phyloP scores from a whole-genome alignment of 1,140 invertebrate genomes.

The Chironomus striatipennis region DNA sequence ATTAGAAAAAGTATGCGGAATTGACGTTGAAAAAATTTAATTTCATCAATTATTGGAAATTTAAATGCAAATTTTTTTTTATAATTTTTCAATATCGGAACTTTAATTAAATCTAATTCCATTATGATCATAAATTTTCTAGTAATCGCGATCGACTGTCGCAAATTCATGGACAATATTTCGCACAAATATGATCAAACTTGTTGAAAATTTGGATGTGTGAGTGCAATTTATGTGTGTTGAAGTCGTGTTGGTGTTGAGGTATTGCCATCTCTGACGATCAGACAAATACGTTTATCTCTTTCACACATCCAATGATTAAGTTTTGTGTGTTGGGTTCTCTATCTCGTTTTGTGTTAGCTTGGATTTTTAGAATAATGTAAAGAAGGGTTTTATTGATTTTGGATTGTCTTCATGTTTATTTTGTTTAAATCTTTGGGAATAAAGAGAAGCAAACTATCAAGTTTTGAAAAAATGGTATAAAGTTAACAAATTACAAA shows the following conservation, averaged over 20 bases:
- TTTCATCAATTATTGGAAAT: too few species aligned
- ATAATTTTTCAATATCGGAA: too few species aligned
- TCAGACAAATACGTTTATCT: background rate
- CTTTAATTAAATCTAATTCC: background rate
- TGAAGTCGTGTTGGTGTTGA: background rate
- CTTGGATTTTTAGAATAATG: too few species aligned
- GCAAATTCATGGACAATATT: conserved; percentile 7
- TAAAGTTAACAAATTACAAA: too few species aligned
- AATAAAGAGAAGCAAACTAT: too few species aligned
- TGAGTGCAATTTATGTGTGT: too few species aligned
- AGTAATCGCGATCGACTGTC: background rate
- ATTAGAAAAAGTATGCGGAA: background rate
- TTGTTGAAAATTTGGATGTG: background rate
- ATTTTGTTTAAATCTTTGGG: too few species aligned
- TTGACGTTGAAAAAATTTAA: background rate
- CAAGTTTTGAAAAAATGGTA: too few species aligned
- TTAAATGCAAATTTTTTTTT: too few species aligned
- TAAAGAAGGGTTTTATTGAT: too few species aligned
- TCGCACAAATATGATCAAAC: background rate
- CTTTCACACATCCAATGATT: background rate
- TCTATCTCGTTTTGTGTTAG: background rate
- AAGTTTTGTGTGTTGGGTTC: background rate
- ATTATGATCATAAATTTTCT: background rate
- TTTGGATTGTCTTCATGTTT: too few species aligned
- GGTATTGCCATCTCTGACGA: background rate